Conservation (phyloP, 2,888 invertebrate species). For the Yponomeuta plumbellus region DNA sequence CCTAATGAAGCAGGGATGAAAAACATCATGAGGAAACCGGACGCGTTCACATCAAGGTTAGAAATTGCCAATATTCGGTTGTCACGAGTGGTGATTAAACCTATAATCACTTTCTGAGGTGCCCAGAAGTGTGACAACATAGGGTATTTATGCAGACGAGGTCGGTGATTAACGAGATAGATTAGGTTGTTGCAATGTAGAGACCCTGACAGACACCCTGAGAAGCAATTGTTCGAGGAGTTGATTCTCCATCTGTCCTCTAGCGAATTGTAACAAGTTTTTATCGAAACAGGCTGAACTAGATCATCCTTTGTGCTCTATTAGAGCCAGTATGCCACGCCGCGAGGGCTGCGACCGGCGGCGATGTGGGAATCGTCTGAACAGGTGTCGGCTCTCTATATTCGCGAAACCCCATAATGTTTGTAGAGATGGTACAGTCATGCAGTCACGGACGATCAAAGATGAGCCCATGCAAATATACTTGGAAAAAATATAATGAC, state of each 20-base stretch:
- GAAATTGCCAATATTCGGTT: too few species aligned
- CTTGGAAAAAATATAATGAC: not conserved
- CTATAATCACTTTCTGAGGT: too few species aligned
- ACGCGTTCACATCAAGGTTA: too few species aligned
- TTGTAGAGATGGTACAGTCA: not conserved
- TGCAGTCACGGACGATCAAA: not conserved
- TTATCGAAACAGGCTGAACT: not conserved
- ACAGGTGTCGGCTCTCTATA: constrained; percentile 12
- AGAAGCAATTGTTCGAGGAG: not conserved
- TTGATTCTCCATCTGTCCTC: not conserved
- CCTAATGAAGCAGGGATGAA: too few species aligned
- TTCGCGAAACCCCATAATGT: not conserved
- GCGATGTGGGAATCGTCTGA: constrained; percentile 5
- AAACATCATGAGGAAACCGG: too few species aligned
- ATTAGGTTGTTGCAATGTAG: not conserved
- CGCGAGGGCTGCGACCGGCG: not conserved
- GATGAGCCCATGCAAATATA: not conserved
- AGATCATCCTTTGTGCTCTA: not conserved
- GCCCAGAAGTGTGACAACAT: too few species aligned
- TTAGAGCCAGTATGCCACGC: not conserved
- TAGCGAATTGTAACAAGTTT: not conserved
- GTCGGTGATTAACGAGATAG: too few species aligned
- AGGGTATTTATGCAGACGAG: too few species aligned
- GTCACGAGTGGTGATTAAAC: too few species aligned
- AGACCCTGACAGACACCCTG: not conserved